These are phyloP conservation scores for Actinopyga echinites DNA, from an alignment of 53 echinoderm and acorn worm genomes.

Conservation along the genomic window DNA sequence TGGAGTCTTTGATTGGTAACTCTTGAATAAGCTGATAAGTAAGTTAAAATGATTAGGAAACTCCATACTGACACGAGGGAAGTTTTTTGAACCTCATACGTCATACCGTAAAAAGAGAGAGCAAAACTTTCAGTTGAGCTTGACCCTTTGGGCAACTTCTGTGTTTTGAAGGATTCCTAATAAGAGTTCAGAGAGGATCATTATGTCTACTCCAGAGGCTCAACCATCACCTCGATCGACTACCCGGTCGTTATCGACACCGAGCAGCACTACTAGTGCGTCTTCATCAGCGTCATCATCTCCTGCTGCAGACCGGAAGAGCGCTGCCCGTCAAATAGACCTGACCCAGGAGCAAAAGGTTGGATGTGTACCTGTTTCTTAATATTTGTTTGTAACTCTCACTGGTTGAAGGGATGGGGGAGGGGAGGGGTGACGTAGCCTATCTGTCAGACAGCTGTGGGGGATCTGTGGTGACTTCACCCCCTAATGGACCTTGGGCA, in stretches of 20 bases:
- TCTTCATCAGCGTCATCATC: background rate
- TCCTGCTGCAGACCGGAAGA: background rate
- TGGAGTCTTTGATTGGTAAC: too few species aligned
- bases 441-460: background rate
- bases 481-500: too few species aligned
- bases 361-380: background rate
- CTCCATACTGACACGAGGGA: too few species aligned
- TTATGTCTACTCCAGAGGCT: background rate
- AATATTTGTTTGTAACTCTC: background rate
- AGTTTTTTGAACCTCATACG: too few species aligned
- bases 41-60: too few species aligned
- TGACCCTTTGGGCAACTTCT: too few species aligned
- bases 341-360: slow-evolving; percentile 5
- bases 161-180: too few species aligned
- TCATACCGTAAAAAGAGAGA: too few species aligned
- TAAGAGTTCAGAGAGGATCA: too few species aligned
- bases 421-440: background rate
- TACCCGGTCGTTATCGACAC: background rate
- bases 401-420: background rate
- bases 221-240: slow-evolving; percentile 6
- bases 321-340: background rate
- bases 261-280: background rate
- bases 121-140: too few species aligned
- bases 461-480: too few species aligned
- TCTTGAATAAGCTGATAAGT: too few species aligned